A percentile compares a stretch with the other conserved stretches of the same genome.
phyloP scores from a whole-genome alignment of 2,113 vertebrate species.

The Sylvilagus bachmani region DNA sequence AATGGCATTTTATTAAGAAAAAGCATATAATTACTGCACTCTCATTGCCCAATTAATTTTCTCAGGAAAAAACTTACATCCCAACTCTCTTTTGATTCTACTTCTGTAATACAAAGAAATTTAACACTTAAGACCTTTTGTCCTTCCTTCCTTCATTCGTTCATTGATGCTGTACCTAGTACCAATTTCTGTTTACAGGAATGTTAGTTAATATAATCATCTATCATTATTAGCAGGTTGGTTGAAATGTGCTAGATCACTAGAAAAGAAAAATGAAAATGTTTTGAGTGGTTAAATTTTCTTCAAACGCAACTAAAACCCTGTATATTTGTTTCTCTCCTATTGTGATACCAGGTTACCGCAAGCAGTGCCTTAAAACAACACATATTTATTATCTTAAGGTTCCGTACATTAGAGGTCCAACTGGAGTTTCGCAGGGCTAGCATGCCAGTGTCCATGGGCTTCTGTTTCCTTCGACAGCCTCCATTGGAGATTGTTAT shows the following conservation, averaged over 20 bases:
- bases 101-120: constrained; percentile 70
- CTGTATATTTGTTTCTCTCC: neutral
- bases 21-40: constrained; percentile 67
- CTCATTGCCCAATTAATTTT: constrained; percentile 78
- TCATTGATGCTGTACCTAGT: constrained; percentile 64
- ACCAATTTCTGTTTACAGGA: constrained; percentile 56
- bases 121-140: constrained; percentile 66
- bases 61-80: constrained; percentile 63
- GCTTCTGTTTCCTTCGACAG: neutral
- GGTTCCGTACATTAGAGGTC: neutral
- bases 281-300: neutral
- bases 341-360: neutral
- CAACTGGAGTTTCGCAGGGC: neutral
- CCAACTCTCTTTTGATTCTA: constrained; percentile 68
- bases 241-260: neutral
- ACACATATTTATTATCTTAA: neutral
- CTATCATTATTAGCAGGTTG: constrained; percentile 46
- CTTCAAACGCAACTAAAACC: neutral
- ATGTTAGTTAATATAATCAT: constrained; percentile 58
- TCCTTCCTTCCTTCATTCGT: constrained; percentile 67
- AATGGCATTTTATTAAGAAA: constrained; percentile 68
- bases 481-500: too few relatives aligned
- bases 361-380: neutral
- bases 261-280: neutral
- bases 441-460: neutral